A percentile compares a stretch with the other conserved stretches of the same genome.
phyloP scores from a whole-genome alignment of 2,113 vertebrate genomes.

The Saccopteryx leptura region DNA sequence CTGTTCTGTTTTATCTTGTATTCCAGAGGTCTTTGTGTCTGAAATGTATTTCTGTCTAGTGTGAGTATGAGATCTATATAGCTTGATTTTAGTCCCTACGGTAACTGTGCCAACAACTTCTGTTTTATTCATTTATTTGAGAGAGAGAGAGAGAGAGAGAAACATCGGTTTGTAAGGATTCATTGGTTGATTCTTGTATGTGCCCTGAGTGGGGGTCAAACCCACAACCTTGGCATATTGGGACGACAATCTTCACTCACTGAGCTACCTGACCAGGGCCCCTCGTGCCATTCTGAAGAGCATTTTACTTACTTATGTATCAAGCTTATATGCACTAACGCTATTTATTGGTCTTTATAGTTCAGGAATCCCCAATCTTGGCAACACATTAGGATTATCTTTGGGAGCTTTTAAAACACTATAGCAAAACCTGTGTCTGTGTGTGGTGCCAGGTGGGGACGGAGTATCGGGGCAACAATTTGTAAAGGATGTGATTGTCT shows the following conservation, averaged over 20 bases:
- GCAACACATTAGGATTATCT: neutral
- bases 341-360: neutral
- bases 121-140: too few relatives aligned
- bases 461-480: neutral
- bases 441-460: neutral
- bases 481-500: too few relatives aligned
- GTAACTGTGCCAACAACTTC: neutral
- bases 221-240: too few relatives aligned
- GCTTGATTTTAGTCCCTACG: neutral
- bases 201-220: too few relatives aligned
- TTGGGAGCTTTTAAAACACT: neutral
- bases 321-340: neutral
- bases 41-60: neutral
- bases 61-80: neutral
- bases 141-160: too few relatives aligned
- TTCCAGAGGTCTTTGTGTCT: neutral
- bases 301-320: neutral
- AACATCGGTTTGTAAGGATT: too few relatives aligned
- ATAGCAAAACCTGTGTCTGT: neutral
- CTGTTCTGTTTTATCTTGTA: neutral
- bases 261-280: too few relatives aligned
- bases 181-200: too few relatives aligned
- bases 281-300: neutral
- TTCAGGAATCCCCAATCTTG: neutral
- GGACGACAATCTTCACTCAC: too few relatives aligned